These are phyloP conservation scores for Corbicula japonica DNA, from an alignment of 2,888 invertebrate species.

Conservation along the genomic window DNA sequence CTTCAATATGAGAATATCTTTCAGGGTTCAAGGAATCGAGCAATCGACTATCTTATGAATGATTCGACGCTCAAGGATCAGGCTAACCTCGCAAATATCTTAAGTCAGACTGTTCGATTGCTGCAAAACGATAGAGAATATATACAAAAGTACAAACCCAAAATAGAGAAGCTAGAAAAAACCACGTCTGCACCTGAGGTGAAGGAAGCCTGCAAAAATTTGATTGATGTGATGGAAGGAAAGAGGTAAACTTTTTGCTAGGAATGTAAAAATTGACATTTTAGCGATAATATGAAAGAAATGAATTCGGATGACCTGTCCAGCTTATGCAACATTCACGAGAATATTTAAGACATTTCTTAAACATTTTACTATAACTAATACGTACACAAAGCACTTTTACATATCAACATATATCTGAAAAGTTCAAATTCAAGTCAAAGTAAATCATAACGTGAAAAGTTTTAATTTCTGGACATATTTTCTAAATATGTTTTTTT, in stretches of 20 bases:
- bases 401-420: no score
- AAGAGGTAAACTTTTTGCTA: conserved; percentile 69
- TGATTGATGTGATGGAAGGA: conserved; percentile 79
- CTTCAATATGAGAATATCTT: not conserved
- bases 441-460: no score
- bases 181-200: conserved; percentile 58
- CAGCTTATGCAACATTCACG: no score
- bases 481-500: no score
- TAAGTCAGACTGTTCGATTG: conserved; percentile 62
- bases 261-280: no score
- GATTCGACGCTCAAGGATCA: conserved; percentile 45
- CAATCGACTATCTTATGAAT: conserved; percentile 57
- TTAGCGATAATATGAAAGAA: no score
- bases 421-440: no score
- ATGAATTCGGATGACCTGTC: no score
- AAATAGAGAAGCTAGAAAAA: conserved; percentile 61
- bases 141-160: conserved; percentile 65
- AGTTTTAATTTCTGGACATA: no score
- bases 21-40: not conserved
- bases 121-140: conserved; percentile 64
- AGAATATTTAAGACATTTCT: no score
- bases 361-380: no score
- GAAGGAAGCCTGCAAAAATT: conserved; percentile 63
- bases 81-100: conserved; percentile 13
- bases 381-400: no score